A percentile compares a stretch with the other conserved stretches of the same genome.
phyloP scores from a whole-genome alignment of 53 echinoderm and acorn worm genomes.

The Henricia sp. region DNA sequence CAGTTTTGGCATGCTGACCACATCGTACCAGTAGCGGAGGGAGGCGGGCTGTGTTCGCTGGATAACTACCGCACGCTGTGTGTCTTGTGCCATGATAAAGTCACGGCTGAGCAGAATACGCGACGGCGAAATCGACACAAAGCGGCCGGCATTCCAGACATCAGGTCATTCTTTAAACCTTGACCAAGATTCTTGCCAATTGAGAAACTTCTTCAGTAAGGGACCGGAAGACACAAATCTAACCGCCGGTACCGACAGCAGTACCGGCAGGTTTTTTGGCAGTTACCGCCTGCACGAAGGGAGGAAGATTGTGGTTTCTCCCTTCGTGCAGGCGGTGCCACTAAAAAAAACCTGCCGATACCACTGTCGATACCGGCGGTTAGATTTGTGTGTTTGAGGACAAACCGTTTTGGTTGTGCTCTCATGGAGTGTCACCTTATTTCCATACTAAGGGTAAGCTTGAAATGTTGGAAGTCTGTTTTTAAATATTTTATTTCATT shows the following conservation, averaged over 20 bases:
- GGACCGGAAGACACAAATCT: no score
- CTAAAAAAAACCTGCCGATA: no score
- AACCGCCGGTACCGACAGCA: no score
- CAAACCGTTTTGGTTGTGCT: not conserved
- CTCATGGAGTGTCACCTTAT: not conserved
- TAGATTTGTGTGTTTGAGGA: not conserved
- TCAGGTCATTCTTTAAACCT: conserved; percentile 42
- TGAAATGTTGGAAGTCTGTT: no score
- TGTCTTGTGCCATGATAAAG: conserved; percentile 75
- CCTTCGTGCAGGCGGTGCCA: no score
- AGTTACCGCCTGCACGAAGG: no score
- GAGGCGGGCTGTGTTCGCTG: conserved; percentile 83
- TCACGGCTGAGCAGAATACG: conserved; percentile 65
- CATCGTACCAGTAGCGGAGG: conserved; percentile 78
- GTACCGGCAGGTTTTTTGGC: no score
- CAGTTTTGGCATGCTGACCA: conserved; percentile 94
- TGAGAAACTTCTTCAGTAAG: not conserved
- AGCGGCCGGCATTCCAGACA: conserved; percentile 43
- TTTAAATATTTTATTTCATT: no score
- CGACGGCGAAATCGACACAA: conserved; percentile 31
- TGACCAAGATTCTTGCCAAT: not conserved
- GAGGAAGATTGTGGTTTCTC: no score
- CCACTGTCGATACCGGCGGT: no score
- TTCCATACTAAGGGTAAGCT: no score
- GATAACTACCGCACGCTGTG: conserved; percentile 86